phyloP scores from a whole-genome alignment of 2,113 vertebrate species.

The Oryzias celebensis region DNA sequence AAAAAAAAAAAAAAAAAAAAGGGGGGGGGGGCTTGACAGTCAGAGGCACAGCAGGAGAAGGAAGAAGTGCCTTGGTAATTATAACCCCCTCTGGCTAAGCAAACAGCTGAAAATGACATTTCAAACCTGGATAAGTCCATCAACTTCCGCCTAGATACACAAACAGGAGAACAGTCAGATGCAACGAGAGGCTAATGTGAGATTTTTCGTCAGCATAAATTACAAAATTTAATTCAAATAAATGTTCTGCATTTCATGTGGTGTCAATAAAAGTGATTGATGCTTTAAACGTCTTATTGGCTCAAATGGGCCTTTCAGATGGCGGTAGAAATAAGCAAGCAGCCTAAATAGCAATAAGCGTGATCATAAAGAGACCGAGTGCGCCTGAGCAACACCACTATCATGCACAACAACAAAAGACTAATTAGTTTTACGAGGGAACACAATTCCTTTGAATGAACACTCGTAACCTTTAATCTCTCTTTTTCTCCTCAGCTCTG shows the following conservation, averaged over 20 bases:
- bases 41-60: slow-evolving; percentile 7
- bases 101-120: slow-evolving; percentile 16
- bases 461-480: slow-evolving; percentile 33
- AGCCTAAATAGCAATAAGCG: slow-evolving; percentile 41
- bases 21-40: background rate
- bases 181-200: background rate
- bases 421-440: slow-evolving; percentile 53
- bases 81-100: slow-evolving; percentile 26
- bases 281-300: slow-evolving; percentile 27
- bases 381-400: slow-evolving; percentile 28
- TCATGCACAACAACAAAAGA: slow-evolving; percentile 39
- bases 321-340: slow-evolving; percentile 53
- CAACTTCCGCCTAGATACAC: slow-evolving; percentile 13
- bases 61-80: slow-evolving; percentile 28
- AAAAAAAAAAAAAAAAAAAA: background rate
- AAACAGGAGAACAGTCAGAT: slow-evolving; percentile 7
- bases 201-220: slow-evolving; percentile 1
- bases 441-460: slow-evolving; percentile 40
- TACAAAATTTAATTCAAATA: slow-evolving; percentile 10
- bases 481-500: background rate
- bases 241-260: slow-evolving; percentile 14
- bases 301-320: slow-evolving; percentile 48
- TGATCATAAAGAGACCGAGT: slow-evolving; percentile 36
- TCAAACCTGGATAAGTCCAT: slow-evolving; percentile 10
- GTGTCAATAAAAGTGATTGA: slow-evolving; percentile 30